phyloP scores from a whole-genome alignment of 1,140 invertebrate genomes.

The Monochamus saltuarius region DNA sequence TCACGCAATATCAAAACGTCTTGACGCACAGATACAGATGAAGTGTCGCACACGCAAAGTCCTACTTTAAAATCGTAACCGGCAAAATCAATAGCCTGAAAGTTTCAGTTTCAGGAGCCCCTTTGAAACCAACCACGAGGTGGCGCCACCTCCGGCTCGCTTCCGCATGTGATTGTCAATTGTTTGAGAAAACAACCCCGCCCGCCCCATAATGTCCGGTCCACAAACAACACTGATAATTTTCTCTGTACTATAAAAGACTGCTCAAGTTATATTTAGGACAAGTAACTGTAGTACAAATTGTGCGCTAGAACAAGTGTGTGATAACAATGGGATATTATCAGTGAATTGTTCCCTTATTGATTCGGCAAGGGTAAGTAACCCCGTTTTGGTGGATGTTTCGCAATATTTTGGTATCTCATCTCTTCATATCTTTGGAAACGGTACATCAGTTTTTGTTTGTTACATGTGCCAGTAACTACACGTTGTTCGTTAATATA shows the following conservation, averaged over 20 bases:
- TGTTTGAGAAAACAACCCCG: conserved; percentile 31
- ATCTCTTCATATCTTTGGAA: no score
- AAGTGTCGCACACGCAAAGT: no score
- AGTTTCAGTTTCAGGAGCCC: no score
- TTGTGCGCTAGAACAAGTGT: background rate
- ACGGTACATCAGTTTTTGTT: no score
- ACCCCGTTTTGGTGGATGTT: conserved; percentile 7
- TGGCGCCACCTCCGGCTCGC: conserved; percentile 14
- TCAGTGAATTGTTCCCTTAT: background rate
- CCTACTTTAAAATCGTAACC: no score
- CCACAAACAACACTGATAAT: no score
- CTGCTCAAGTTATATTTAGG: conserved; percentile 8
- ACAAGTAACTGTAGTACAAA: conserved; percentile 1
- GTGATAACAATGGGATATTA: conserved; percentile 2
- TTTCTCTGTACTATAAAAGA: background rate
- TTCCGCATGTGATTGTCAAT: conserved; percentile 29
- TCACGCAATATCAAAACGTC: no score
- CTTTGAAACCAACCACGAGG: conserved; percentile 15
- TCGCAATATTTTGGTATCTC: no score
- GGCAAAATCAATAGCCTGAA: no score
- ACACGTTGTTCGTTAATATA: no score
- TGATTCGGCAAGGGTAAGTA: conserved; percentile 18
- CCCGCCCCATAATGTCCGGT: conserved; percentile 16
- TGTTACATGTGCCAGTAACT: no score
- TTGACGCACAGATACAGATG: no score